Evolutionary conservation across 2,888 invertebrate genomes (phyloP), one percentile per base, ranked within the genome.

Genomic region (Tetragnatha montana): DNA sequence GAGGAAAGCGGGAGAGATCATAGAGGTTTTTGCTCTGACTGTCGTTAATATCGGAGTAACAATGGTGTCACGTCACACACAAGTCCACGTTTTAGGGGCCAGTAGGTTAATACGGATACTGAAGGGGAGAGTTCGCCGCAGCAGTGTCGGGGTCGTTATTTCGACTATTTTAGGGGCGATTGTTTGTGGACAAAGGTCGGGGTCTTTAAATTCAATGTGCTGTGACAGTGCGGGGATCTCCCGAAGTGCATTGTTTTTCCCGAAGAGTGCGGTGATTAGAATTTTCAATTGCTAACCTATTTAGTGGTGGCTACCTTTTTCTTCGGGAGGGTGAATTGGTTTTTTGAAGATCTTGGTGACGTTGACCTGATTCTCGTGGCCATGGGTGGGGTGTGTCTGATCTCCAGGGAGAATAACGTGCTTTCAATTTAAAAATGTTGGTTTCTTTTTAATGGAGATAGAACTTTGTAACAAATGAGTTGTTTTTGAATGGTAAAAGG

Each of bases 41-140:
- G 51, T 75, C 75, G 75, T 83, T 68, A 71, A 81, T 76, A 70
- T 76, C 47, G 35, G 12, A 47, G 81, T 69, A 85, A 89, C 89
- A 89, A 89, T 89, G 68, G 85, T 85, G 76, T 81, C 89, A 89
- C 85, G 89, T 81, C 81, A 89, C 70, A 86, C 81, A 89, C 70
- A 47, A 21, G 51, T 78, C 70, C 79, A n/a, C 49, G 47, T 75
- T 68, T 88, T 75, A 74, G 76, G 80, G 80, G 88, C 74, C 74
- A 88, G 88, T 89, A 89, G 89, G 89, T 89, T 89, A 89, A 85
- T 85, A 69, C 81, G 81, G 81, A 70, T 51, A 19, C n/a, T 14
- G 19, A 50, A 50, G n/a, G 22, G 50, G 22, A 22, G 81, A 78
- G 71, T 81, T 81, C 71, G 47, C 21, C 60, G 49, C 71, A 71